Evolutionary conservation across 2,113 vertebrate genomes (phyloP), one percentile per base, ranked within the genome.

Genomic region (Heliornis fulica): DNA sequence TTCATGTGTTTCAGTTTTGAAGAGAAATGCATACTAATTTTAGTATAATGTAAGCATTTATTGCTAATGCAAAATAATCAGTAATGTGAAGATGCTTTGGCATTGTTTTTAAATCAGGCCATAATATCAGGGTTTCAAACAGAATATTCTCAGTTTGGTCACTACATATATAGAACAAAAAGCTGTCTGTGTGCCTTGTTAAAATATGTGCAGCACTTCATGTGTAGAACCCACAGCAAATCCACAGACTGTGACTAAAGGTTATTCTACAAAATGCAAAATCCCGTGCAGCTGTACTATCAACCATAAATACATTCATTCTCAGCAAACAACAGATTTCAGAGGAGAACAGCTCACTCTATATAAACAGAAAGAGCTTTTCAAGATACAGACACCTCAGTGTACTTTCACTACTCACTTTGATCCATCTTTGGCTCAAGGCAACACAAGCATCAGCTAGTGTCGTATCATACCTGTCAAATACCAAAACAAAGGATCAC

Each of bases 391-490:
- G n/a, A 90, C 26, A 74, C 9, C 7, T 85, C 20, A 54, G 71
- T 1, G 0, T 32, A 83, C 54, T 74, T 86, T 51, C 81, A 36
- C 51, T 96, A 98, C 98, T 98, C 83, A 99, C 99, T 95, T 98
- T 94, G 38, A 98, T 97, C 99, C 99, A 99, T 95, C 94, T 98
- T 93, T 98, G 98, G 93, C 98, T 97, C 92, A 99, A 98, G 81
- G 98, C 91, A 88, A 98, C 96, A 29, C 99, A 99, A 87, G 98
- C 97, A 48, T 99, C 98, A 10, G 99, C 98, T 78, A 99, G 92
- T 8, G 98, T 98, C 94, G 98, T 98, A 88, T 99, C 99, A 31
- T 99, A 99, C 90, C 99, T 99, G 97, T 59, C 43, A 96, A 96
- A 91, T 66, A 91, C 59, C 38, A 90, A 74, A 94, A 63, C 28